Conservation (phyloP, 2,113 vertebrate species). For the Carassius carassius region DNA sequence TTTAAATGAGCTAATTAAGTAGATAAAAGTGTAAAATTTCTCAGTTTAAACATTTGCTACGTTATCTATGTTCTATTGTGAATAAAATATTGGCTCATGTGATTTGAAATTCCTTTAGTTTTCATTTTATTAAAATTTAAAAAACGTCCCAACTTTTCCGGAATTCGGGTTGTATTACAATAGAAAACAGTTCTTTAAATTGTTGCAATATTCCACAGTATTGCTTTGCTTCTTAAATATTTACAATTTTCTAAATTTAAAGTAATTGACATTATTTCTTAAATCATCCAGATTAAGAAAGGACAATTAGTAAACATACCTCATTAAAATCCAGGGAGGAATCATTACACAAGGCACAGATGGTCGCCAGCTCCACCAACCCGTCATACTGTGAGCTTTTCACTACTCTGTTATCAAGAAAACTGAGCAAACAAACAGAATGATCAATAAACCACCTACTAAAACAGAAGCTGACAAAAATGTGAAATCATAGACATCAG, state of each 20-base stretch:
- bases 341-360: conserved; percentile 97
- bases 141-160: no score
- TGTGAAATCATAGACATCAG: not conserved
- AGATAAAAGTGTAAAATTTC: no score
- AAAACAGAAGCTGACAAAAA: not conserved
- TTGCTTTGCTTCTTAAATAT: not conserved
- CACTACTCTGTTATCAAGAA: conserved; percentile 85
- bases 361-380: conserved; percentile 93
- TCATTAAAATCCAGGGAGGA: conserved; percentile 98
- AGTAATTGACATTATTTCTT: not conserved
- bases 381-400: conserved; percentile 85
- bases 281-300: not conserved
- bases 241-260: not conserved
- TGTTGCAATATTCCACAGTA: no score
- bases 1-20: no score
- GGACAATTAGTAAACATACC: conserved; percentile 69
- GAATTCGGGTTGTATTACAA: no score
- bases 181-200: no score
- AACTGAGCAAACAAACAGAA: conserved; percentile 70
- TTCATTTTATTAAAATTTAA: no score
- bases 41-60: no score
- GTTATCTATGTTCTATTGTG: no score
- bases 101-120: no score
- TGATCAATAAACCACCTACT: not conserved
- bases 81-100: no score